Base-by-base conservation (phyloP, 2,888 invertebrate genomes). In the Lasioglossum pauxillum region DNA sequence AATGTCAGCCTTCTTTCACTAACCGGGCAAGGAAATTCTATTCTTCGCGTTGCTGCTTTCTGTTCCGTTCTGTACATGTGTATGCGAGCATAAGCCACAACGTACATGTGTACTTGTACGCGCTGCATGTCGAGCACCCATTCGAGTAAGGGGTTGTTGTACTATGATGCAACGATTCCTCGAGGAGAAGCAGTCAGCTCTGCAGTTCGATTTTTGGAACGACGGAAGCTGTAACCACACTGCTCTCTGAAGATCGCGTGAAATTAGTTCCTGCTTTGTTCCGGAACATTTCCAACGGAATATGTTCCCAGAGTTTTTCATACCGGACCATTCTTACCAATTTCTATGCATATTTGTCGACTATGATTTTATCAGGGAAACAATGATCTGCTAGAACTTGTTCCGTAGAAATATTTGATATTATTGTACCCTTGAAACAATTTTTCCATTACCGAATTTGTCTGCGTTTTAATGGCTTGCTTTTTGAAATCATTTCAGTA, bases 1-100 rank as follows among this genome's bases (percentile, higher is more conserved):
- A 91, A 90, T 90, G 88, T 91, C 87, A 86, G 74, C 85, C 79
- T 85, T 79, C 81, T 82, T 82, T 78, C 86, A n/a, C 53, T 80
- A 81, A 53, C 72, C 78, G 81, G 35, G 60, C 78, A 82, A 67
- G 86, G 75, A 88, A 90, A 91, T 88, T 91, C 87, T 86, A 85
- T 91, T 90, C 90, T 85, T 82, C 71, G 78, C 49, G 77, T 49
- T 73, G 31, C 69, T 44, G 73, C 35, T 57, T 73, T 82, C 78
- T 77, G 44, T 44, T 49, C 44, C 69, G 60, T 80, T 84, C 75
- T 82, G 64, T 80, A 64, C 2, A 16, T 19, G 49, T 49, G 19
- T 64, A 16, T 7, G 64, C 64, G 31, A 64, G 7, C 75, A 31
- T 35, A 27, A 69, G 49, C 49, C 35, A 71, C 41, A 1, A n/a